Evolutionary conservation across 1,140 invertebrate species (phyloP).

Genomic region (Laupala kohalensis): DNA sequence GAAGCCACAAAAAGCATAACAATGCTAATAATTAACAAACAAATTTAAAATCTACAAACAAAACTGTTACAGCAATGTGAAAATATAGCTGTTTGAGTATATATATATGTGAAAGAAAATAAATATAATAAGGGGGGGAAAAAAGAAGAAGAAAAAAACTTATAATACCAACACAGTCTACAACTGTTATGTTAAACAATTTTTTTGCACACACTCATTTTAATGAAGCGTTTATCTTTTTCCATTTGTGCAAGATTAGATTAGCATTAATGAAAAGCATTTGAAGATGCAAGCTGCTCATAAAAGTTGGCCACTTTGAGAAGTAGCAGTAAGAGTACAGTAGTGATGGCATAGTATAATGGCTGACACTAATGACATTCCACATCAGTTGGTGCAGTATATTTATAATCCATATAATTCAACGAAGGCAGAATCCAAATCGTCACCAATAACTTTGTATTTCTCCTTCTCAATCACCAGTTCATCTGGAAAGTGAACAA

Average conservation of each 20-base stretch:
- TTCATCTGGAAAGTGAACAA: conserved; percentile 68
- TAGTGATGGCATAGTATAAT: conserved; percentile 16
- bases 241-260: conserved; percentile 1
- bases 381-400: conserved; percentile 5
- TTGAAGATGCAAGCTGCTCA: conserved; percentile 2
- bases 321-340: conserved; percentile 10
- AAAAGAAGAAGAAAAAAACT: conserved; percentile 1
- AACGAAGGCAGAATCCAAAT: conserved; percentile 94
- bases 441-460: conserved; percentile 98
- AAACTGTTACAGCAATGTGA: conserved; percentile 14
- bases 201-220: background rate
- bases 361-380: background rate
- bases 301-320: conserved; percentile 9
- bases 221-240: background rate
- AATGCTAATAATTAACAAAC: conserved; percentile 9
- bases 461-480: conserved; percentile 97
- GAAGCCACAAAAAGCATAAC: conserved; percentile 1
- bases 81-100: too few relatives aligned
- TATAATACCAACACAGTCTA: background rate
- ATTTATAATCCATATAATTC: conserved; percentile 81
- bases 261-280: conserved; percentile 4
- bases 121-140: conserved; percentile 8
- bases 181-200: background rate
- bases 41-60: conserved; percentile 14
- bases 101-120: too few relatives aligned